Evolutionary conservation across 2,797 vertebrate species (phyloP), one percentile per base, ranked within the genome.

Genomic region (Coranthus polyacanthus): DNA sequence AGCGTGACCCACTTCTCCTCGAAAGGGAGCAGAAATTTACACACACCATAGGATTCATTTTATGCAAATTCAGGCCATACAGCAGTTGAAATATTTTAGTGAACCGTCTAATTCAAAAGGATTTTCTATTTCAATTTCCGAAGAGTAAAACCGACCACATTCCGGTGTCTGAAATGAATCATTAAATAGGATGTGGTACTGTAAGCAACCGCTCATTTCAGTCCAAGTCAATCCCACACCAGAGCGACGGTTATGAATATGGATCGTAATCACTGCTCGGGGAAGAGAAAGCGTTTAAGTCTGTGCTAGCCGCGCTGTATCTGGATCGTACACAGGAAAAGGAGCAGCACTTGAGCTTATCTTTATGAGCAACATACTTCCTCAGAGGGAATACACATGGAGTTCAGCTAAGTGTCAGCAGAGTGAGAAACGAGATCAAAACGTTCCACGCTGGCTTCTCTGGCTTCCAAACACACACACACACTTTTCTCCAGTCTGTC

Each of bases 1-100:
- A 38, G 79, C 45, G 6, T 88, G 89, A 82, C 89, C 89, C 89
- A 91, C 66, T 91, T 92, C 86, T 81, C 36, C 69, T 69, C 0
- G 12, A 72, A 72, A 68, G 78, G 65, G 63, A 53, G 76, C 60
- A 79, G 81, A 32, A 79, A 52, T 64, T 73, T 62, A 81, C 64
- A 75, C 83, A 68, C 83, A 71, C 67, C 70, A 68, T 73, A 83
- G 58, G 53, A 81, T 82, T 69, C 68, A 36, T 43, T 82, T 82
- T 86, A 90, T 87, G 86, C 76, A 78, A 83, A 92, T 89, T 36
- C 39, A 32, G 36, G 68, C 53, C 67, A 75, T 24, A 70, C 58
- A 62, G 49, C 34, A 62, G 7, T 70, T 51, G 67, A 75, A 76
- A 53, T 44, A 75, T 79, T 82, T 77, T 58, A 59, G 32, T 26